phyloP scores from a whole-genome alignment of 1,140 invertebrate genomes.

The Sipha flava region DNA sequence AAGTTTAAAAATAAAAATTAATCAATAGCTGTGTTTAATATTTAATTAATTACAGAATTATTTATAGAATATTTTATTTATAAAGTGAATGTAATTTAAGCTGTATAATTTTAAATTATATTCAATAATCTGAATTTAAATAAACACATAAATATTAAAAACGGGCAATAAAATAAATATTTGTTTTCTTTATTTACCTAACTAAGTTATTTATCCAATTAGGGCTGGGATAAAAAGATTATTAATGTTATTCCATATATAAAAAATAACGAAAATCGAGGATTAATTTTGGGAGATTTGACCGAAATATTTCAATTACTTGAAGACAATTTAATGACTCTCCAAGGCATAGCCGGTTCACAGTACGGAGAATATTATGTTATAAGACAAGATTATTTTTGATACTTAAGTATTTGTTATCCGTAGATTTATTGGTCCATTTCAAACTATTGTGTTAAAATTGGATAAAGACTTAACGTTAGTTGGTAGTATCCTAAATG shows the following conservation, averaged over 20 bases:
- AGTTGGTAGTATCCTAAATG: conserved; percentile 75
- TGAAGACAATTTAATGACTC: conserved; percentile 79
- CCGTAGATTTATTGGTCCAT: conserved; percentile 74
- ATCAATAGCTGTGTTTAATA: no score
- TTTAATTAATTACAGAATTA: no score
- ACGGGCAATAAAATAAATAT: no score
- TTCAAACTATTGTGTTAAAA: conserved; percentile 64
- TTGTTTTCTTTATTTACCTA: no score
- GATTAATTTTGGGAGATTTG: conserved; percentile 67
- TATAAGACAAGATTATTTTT: not conserved
- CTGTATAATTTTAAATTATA: no score
- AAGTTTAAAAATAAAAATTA: no score
- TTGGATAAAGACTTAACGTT: conserved; percentile 74
- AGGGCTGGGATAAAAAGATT: not conserved
- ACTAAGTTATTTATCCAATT: not conserved
- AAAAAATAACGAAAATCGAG: conserved; percentile 51
- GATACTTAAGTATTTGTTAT: conserved; percentile 11
- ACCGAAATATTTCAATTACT: conserved; percentile 71
- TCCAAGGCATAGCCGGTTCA: conserved; percentile 84
- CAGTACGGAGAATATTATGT: conserved; percentile 47
- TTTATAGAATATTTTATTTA: no score
- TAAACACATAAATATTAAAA: no score
- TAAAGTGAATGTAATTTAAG: no score
- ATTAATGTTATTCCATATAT: conserved; percentile 35
- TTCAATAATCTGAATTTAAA: no score